Evolutionary conservation across 2,797 vertebrate species (phyloP).

Genomic region (Euthynnus affinis): DNA sequence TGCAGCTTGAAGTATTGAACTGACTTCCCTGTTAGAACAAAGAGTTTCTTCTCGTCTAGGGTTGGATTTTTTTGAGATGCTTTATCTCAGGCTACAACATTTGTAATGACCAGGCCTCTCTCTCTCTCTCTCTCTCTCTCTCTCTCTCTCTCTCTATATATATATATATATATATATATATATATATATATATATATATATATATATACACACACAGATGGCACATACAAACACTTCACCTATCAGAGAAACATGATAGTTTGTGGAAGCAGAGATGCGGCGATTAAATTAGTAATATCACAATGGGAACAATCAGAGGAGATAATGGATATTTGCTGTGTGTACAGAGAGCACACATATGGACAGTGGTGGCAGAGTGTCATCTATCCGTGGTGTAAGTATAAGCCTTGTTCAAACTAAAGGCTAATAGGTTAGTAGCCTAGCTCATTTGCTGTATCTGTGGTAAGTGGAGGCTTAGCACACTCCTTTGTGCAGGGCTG

Average conservation of each 20-base stretch:
- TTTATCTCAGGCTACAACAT: constrained; percentile 10
- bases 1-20: constrained; percentile 19
- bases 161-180: too few relatives aligned
- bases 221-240: neutral
- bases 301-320: constrained; percentile 37
- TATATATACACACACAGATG: neutral
- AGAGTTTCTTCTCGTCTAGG: constrained; percentile 11
- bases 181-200: too few relatives aligned
- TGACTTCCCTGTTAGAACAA: constrained; percentile 22
- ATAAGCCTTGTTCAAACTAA: constrained; percentile 55
- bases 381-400: constrained; percentile 34
- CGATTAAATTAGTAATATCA: constrained; percentile 10
- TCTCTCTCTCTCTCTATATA: too few relatives aligned
- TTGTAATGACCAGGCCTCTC: neutral
- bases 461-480: constrained; percentile 38
- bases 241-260: constrained; percentile 19
- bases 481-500: constrained; percentile 23
- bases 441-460: constrained; percentile 35
- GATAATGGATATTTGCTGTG: constrained; percentile 57
- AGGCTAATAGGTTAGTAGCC: constrained; percentile 46
- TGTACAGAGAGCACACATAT: constrained; percentile 4
- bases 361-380: constrained; percentile 21
- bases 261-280: neutral
- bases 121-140: too few relatives aligned
- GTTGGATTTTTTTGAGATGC: neutral